Conservation (phyloP, 2,113 vertebrate species). For the Arenaria interpres region DNA sequence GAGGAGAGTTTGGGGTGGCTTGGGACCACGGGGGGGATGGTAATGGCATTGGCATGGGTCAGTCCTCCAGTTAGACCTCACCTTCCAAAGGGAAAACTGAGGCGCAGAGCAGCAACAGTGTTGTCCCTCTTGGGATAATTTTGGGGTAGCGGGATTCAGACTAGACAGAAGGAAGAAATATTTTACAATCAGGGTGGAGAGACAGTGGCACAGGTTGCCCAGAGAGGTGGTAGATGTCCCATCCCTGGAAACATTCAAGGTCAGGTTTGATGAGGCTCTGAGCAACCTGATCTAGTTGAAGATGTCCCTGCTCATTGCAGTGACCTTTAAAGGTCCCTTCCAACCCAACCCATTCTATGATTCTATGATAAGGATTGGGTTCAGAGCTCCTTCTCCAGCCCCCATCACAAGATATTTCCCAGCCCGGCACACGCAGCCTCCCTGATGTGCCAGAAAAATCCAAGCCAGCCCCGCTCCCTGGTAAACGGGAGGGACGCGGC, state of each 20-base stretch:
- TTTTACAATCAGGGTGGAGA: rapidly evolving
- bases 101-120: rapidly evolving
- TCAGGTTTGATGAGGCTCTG: rapidly evolving
- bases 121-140: rapidly evolving
- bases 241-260: not conserved
- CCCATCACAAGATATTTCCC: rapidly evolving
- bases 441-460: rapidly evolving
- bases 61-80: rapidly evolving
- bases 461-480: rapidly evolving
- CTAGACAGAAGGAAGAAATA: rapidly evolving
- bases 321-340: rapidly evolving
- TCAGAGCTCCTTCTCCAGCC: not conserved
- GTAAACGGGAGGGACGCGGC: not conserved
- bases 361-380: rapidly evolving
- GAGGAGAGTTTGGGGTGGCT: rapidly evolving
- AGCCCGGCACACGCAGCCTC: not conserved
- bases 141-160: not conserved
- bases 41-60: rapidly evolving
- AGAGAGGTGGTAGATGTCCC: not conserved
- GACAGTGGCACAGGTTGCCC: not conserved
- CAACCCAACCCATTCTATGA: not conserved
- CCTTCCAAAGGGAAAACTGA: not conserved
- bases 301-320: not conserved
- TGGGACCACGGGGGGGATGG: rapidly evolving
- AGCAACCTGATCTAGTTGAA: rapidly evolving